Base-by-base conservation (phyloP, 2,888 invertebrate species). In the Cylindroiulus punctatus region DNA sequence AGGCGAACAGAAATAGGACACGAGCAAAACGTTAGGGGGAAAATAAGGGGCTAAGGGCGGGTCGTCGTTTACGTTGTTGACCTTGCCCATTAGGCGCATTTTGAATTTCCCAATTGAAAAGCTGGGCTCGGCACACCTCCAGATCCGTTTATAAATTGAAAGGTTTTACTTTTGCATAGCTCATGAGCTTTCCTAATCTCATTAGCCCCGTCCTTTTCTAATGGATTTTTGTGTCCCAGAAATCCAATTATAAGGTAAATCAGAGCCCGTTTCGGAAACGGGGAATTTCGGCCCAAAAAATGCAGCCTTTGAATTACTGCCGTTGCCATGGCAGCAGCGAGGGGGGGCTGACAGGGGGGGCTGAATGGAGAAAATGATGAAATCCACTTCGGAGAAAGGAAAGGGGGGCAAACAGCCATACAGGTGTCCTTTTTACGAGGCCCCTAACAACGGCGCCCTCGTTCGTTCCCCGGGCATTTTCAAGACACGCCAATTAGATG, bases 91-190 rank as follows among this genome's bases (percentile, higher is more conserved):
- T 76, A 76, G 26, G 76, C 12, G 22, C 12, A 76, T 26, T 76
- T 30, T 30, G 76, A 30, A 76, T 76, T 76, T 76, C 14, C 30
- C 30, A 26, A 76, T 76, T 10, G 76, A 30, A 76, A 76, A 2
- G 30, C 76, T 30, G 0, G 12, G 76, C 30, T 3, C 30, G 12
- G 76, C 76, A 65, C 76, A 76, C 76, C 76, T 76, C 22, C 76
- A 76, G 76, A 76, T 76, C 76, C 76, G 30, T 76, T 76, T 76
- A 76, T 26, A 76, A 76, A 76, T 76, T 76, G 76, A 76, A 76
- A 76, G 76, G 76, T 30, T 52, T 76, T 76, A 76, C 22, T 76
- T 76, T 76, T 76, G 76, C 76, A 76, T 76, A 30, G 76, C 76
- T 76, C 76, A 30, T 26, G 30, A 76, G 76, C 76, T 30, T 30